These are phyloP conservation scores for Tautogolabrus adspersus DNA, from an alignment of 2,113 vertebrate genomes.

Conservation along the genomic window DNA sequence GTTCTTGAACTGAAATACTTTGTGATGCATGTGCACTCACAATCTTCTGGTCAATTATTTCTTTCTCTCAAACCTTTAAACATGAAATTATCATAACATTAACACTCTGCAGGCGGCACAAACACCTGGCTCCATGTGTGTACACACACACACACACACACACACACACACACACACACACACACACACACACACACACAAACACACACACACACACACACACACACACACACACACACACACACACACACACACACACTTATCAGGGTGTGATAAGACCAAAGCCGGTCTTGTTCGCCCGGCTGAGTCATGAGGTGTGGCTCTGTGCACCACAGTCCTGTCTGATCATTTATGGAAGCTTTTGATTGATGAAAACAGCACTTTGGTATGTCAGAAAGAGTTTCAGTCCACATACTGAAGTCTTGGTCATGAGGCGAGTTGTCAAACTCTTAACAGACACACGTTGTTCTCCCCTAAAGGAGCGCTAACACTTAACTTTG, in stretches of 20 bases:
- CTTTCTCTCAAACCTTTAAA: neutral
- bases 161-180: neutral
- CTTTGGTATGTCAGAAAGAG: neutral
- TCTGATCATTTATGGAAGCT: neutral
- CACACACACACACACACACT: neutral
- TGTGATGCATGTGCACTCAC: no score
- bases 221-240: neutral
- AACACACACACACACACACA: neutral
- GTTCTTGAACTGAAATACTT: no score
- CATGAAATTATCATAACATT: neutral
- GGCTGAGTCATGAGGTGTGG: conserved; percentile 37
- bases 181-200: neutral
- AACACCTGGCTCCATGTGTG: no score
- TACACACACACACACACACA: neutral
- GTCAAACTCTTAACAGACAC: neutral
- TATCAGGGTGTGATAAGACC: conserved; percentile 10
- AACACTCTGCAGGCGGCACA: neutral
- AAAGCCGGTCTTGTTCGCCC: neutral
- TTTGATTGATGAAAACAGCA: conserved; percentile 5
- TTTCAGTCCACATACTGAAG: neutral
- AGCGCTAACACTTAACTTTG: no score
- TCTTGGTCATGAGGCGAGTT: neutral
- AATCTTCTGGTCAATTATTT: neutral
- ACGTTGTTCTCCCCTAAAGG: no score
- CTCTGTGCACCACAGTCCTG: neutral